Evolutionary conservation across 2,797 vertebrate species (phyloP), one percentile per base, ranked within the genome.

Genomic region (Bryconaethiops microstoma): DNA sequence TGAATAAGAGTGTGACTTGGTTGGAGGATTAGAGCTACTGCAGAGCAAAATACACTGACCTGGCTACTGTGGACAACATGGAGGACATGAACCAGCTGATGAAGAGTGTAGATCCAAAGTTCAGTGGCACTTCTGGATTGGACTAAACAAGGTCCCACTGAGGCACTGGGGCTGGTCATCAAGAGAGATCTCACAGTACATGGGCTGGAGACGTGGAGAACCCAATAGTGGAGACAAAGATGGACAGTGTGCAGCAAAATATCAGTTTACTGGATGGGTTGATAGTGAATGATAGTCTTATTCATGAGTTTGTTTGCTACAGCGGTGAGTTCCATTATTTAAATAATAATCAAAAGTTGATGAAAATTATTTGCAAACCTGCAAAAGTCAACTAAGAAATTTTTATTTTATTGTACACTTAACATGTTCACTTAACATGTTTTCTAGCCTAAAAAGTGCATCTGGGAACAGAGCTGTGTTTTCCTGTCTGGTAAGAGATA

Each of bases 61-160:
- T n/a, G n/a, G n/a, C n/a, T n/a, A n/a, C n/a, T n/a, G n/a, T n/a
- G 23, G 57, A 59, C 21, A 59, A 59, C 57, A 59, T 59, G 57
- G 21, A 21, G n/a, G n/a, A 59, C 5, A 21, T 59, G n/a, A 23
- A 21, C 5, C 57, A 23, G 57, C n/a, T 59, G 9, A 21, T 1
- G 9, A 8, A 21, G 1, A 2, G 4, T 10, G 5, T 23, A 59
- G n/a, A 7, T 23, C n/a, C 57, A 1, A 10, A 21, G n/a, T 59
- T 8, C n/a, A 1, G 0, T 23, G 57, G 57, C 5, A 5, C n/a
- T 59, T 59, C 13, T 0, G n/a, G n/a, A n/a, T n/a, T n/a, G n/a
- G n/a, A n/a, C n/a, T n/a, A n/a, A n/a, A n/a, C n/a, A n/a, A n/a
- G 21, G 21, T 1, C 57, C 21, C n/a, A 1, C 57, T 7, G 8